Percentiles rank a stretch among this genome's conserved stretches.
These are phyloP conservation scores for Antheraea mylitta DNA, from an alignment of 1,140 invertebrate species.

Conservation along the genomic window DNA sequence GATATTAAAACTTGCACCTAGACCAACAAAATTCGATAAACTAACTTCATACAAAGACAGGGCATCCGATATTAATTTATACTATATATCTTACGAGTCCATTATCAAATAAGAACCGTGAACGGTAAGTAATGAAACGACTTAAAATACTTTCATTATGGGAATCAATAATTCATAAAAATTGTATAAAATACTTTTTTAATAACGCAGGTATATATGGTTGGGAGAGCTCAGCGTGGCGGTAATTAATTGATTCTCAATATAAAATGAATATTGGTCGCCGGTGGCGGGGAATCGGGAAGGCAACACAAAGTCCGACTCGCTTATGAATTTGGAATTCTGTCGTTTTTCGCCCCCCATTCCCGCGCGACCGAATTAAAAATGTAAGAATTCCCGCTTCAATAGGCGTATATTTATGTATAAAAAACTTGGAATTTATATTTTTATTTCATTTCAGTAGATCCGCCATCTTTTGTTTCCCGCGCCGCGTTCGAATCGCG, in stretches of 20 bases:
- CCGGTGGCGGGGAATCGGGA: conserved; percentile 13
- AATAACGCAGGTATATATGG: not conserved
- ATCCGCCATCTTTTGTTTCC: conserved; percentile 76
- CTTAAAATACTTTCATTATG: not conserved
- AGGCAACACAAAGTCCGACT: conserved; percentile 35
- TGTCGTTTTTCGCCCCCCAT: conserved; percentile 61
- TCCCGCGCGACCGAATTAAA: conserved; percentile 72
- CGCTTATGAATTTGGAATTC: conserved; percentile 67
- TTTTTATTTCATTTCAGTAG: conserved; percentile 78
- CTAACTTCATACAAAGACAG: too few species aligned
- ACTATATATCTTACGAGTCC: not conserved
- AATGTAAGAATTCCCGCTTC: conserved; percentile 77
- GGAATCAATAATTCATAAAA: not conserved
- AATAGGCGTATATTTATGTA: conserved; percentile 28
- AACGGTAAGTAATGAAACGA: not conserved
- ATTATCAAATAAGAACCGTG: conserved; percentile 1
- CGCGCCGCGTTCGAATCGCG: conserved; percentile 59
- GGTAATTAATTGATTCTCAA: conserved; percentile 35
- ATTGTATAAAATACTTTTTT: not conserved
- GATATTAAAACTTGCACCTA: too few species aligned
- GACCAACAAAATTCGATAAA: too few species aligned
- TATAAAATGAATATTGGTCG: conserved; percentile 46
- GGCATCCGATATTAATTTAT: not conserved
- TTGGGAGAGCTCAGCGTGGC: not conserved
- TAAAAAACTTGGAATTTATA: conserved; percentile 65